Conservation (phyloP, 2,113 vertebrate species). For the Desmodus rotundus region DNA sequence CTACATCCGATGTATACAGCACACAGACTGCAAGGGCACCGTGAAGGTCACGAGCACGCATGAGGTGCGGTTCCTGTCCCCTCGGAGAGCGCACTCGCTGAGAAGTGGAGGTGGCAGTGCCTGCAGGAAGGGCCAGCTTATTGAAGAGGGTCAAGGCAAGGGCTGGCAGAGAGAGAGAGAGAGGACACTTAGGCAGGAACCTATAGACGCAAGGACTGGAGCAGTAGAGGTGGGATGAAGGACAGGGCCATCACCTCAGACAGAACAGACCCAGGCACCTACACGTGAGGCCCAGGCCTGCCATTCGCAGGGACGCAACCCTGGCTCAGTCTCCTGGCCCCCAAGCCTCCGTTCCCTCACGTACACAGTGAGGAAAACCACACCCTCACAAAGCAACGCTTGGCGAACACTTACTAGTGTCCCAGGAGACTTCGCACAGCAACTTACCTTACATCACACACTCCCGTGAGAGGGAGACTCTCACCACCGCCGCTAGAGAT, state of each 20-base stretch:
- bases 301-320: background rate
- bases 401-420: background rate
- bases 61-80: background rate
- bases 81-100: background rate
- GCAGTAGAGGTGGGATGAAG: background rate
- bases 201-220: background rate
- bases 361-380: background rate
- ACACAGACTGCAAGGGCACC: background rate
- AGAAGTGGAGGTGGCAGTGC: background rate
- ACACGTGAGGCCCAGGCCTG: background rate
- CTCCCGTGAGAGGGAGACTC: background rate
- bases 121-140: background rate
- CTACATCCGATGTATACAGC: background rate
- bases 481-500: background rate
- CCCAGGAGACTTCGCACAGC: background rate
- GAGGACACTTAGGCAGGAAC: background rate
- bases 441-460: background rate
- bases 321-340: background rate
- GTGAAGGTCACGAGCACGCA: rapidly evolving
- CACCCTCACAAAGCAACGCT: background rate
- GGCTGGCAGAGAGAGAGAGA: background rate
- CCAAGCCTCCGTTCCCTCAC: background rate
- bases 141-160: background rate
- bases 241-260: background rate
- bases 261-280: background rate